Evolutionary conservation across 2,113 vertebrate genomes (phyloP), one percentile per base, ranked within the genome.

Genomic region (Stigmatopora argus): DNA sequence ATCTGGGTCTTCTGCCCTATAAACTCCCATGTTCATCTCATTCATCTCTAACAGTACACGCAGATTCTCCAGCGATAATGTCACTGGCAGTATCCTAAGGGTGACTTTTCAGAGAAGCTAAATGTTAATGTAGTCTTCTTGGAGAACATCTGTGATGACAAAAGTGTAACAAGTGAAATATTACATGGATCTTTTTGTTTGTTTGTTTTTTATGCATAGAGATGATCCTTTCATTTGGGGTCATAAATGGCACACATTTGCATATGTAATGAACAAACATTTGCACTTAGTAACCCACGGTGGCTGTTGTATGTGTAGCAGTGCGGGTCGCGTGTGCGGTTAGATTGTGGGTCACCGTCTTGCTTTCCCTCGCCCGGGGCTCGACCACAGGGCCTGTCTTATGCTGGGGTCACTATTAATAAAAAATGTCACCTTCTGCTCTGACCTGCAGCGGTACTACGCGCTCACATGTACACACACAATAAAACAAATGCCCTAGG

Each of bases 381-480:
- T 72, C 31, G 48, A 75, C 83, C 15, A 21, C 55, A 7, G 72
- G 82, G 38, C 55, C 62, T 18, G 65, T 63, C 73, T 73, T 64
- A 67, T 64, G 71, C 73, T 63, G 62, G 83, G 86, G 87, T 87
- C 87, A 83, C 74, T 73, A 85, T 90, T 86, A 91, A 92, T 90
- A 91, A 86, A 79, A 89, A 86, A 90, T 90, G 85, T 73, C 83
- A 85, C 88, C 84, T 72, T 89, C 89, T 90, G 90, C 82, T 70
- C 72, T 83, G 77, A 76, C 87, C 85, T 74, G 52, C 67, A 76
- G 87, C 74, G 53, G 71, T 69, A 66, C 81, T 75, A 79, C 59
- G 72, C 60, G 57, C 44, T 15, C 46, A 49, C 46, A 34, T 45
- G 17, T 10, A 17, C 56, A n/a, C 56, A 58, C 56, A 45, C 12